Conservation (phyloP, 1,140 invertebrate genomes). For the Homalodisca vitripennis region DNA sequence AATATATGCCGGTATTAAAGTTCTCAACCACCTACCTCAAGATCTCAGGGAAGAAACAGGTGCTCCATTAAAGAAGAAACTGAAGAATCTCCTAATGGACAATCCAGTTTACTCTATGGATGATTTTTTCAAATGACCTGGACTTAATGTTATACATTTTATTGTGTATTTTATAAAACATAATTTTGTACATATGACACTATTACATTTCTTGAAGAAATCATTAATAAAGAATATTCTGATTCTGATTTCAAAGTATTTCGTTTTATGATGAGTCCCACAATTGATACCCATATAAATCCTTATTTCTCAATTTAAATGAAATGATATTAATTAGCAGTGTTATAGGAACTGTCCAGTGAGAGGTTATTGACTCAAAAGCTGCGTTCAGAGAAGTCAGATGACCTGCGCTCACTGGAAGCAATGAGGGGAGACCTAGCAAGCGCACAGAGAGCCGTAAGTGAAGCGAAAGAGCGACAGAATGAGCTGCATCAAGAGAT, state of each 20-base stretch:
- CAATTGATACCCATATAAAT: no score
- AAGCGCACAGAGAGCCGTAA: not conserved
- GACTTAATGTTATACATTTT: no score
- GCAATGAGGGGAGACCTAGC: not conserved
- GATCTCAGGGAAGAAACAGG: no score
- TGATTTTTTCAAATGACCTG: no score
- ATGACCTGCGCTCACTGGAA: not conserved
- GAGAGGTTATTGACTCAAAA: not conserved
- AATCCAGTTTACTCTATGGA: no score
- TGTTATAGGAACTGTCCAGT: slow-evolving; percentile 12
- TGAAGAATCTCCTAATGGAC: no score
- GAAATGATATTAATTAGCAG: no score
- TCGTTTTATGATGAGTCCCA: not conserved
- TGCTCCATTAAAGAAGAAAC: no score
- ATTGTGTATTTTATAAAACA: not conserved
- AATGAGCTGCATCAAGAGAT: not conserved
- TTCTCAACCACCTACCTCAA: no score
- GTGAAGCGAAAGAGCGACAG: not conserved
- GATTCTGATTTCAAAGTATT: not conserved
- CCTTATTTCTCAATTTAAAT: no score
- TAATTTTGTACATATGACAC: not conserved
- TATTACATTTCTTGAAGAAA: not conserved
- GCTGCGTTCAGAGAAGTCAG: not conserved
- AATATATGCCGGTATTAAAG: no score
- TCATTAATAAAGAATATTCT: not conserved